These are phyloP conservation scores for Brienomyrus brachyistius DNA, from an alignment of 2,113 vertebrate genomes.

Conservation along the genomic window DNA sequence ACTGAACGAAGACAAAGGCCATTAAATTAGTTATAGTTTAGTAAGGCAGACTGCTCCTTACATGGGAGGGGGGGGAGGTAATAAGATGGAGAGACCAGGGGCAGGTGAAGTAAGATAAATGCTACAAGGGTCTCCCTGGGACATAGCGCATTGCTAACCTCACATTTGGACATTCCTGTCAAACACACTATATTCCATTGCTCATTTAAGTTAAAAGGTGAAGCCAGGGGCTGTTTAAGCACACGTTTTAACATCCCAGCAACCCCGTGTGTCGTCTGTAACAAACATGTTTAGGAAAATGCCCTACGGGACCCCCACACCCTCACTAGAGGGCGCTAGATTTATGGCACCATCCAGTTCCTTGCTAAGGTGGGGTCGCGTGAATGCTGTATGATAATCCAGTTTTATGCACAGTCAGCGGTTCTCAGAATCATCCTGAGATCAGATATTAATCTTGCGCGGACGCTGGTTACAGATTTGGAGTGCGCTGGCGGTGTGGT, in stretches of 20 bases:
- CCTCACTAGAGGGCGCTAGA: not conserved
- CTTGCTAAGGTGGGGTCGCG: not conserved
- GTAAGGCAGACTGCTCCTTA: not conserved
- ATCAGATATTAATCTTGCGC: not conserved
- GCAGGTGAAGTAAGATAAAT: conserved; percentile 10
- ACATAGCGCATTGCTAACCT: not conserved
- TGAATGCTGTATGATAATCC: not conserved
- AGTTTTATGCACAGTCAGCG: not conserved
- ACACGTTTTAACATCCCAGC: not conserved
- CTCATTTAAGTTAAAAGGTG: not conserved
- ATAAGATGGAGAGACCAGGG: not conserved
- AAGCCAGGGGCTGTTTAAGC: not conserved
- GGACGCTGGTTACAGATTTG: not conserved
- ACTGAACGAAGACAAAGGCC: not conserved
- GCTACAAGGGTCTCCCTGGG: not conserved
- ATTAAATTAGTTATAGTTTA: not conserved
- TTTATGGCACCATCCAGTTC: not conserved
- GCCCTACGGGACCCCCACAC: not conserved
- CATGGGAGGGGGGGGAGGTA: not conserved
- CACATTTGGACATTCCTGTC: not conserved
- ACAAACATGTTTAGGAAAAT: not conserved
- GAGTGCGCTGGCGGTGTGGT: not conserved
- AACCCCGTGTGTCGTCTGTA: not conserved
- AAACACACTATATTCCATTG: not conserved
- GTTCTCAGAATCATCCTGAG: not conserved